Percentiles rank a stretch among this genome's conserved stretches.
Conservation (phyloP, 2,888 invertebrate species). For the Teleiodes luculella region DNA sequence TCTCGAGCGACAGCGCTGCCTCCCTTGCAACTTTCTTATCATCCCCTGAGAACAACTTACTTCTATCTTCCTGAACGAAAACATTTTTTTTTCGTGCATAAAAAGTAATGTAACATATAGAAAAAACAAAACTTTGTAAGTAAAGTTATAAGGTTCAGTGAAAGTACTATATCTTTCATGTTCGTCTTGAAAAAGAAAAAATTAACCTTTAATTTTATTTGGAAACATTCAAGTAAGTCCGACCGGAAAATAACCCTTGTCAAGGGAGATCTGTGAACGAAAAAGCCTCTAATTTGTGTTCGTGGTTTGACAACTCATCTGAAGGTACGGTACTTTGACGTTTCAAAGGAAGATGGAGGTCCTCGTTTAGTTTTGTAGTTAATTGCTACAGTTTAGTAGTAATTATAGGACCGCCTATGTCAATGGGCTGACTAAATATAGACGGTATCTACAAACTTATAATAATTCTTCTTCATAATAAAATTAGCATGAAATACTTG, state of each 20-base stretch:
- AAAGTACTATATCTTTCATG: no score
- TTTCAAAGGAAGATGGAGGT: constrained; percentile 29
- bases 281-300: constrained; percentile 65
- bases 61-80: constrained; percentile 44
- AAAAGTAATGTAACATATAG: no score
- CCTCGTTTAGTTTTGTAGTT: constrained; percentile 23
- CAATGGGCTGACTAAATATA: no score
- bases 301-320: constrained; percentile 62
- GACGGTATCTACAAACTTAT: no score
- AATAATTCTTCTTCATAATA: no score
- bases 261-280: constrained; percentile 65
- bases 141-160: no score
- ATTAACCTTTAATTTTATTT: background rate
- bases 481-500: no score
- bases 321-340: constrained; percentile 36
- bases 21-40: constrained; percentile 62
- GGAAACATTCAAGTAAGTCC: constrained; percentile 25
- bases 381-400: constrained; percentile 5
- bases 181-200: background rate
- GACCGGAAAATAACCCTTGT: constrained; percentile 60
- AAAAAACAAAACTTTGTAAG: no score
- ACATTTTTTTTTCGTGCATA: constrained; percentile 39
- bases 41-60: constrained; percentile 46
- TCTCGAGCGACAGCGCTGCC: constrained; percentile 54
- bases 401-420: background rate